A percentile compares a stretch with the other conserved stretches of the same genome.
phyloP scores from a whole-genome alignment of 2,113 vertebrate genomes.

The Muntiacus muntjak region DNA sequence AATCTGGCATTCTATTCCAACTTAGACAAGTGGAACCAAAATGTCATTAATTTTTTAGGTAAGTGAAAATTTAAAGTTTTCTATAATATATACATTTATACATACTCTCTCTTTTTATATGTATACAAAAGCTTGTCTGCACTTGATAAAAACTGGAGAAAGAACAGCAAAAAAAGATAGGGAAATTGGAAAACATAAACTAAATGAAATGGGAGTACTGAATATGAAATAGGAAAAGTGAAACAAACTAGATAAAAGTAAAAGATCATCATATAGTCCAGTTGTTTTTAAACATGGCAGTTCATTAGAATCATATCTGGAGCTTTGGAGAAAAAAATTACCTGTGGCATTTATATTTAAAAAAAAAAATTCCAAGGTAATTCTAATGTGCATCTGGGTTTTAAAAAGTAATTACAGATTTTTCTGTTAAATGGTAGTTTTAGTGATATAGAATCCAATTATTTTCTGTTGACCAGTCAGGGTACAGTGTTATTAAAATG shows the following conservation, averaged over 20 bases:
- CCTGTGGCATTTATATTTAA: background rate
- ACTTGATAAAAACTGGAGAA: background rate
- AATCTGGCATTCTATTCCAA: background rate
- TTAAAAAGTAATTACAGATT: background rate
- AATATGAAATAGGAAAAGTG: background rate
- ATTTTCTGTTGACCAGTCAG: background rate
- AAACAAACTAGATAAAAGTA: background rate
- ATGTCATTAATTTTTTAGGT: background rate
- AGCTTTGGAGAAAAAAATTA: background rate
- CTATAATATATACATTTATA: background rate
- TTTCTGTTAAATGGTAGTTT: background rate
- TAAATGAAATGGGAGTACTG: background rate
- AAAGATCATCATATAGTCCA: background rate
- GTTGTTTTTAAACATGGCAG: background rate
- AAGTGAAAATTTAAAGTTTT: background rate
- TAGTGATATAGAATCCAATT: background rate
- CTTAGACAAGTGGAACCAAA: background rate
- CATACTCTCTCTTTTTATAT: background rate
- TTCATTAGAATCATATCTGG: background rate
- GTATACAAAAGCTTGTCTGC: background rate
- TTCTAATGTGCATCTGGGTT: background rate
- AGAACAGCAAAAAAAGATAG: background rate
- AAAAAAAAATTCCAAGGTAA: background rate
- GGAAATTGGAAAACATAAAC: background rate
- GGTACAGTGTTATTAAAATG: background rate